phyloP scores from a whole-genome alignment of 2,888 invertebrate genomes.

The Anodontia alba region DNA sequence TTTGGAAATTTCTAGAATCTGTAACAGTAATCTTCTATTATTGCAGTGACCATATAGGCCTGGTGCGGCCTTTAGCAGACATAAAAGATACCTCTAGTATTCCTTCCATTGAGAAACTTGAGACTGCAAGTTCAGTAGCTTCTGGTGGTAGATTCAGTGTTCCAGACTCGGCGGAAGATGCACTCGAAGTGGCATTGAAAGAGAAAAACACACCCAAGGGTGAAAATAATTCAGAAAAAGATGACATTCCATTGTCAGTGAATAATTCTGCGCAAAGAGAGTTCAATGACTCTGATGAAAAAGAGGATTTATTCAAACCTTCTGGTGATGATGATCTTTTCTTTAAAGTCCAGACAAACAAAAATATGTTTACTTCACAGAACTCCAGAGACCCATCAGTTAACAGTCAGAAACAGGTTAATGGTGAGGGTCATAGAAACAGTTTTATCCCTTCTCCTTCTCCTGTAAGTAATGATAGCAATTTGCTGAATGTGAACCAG shows the following conservation, averaged over 20 bases:
- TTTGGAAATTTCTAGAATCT: too few species aligned
- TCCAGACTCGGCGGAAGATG: constrained; percentile 45
- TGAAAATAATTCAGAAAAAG: constrained; percentile 28
- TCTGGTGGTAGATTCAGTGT: constrained; percentile 60
- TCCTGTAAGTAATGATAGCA: constrained; percentile 41
- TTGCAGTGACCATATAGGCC: constrained; percentile 52
- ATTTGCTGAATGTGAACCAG: constrained; percentile 27
- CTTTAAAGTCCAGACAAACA: constrained; percentile 27
- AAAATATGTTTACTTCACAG: not conserved
- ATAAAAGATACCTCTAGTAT: constrained; percentile 45
- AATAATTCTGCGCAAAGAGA: constrained; percentile 19
- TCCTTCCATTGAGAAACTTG: constrained; percentile 55
- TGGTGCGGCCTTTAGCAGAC: constrained; percentile 26
- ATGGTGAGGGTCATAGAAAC: not conserved
- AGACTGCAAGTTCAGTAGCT: constrained; percentile 64
- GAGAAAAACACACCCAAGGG: not conserved
- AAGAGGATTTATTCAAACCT: constrained; percentile 67
- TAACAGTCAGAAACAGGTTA: not conserved
- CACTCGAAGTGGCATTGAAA: constrained; percentile 39
- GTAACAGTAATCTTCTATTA: too few species aligned
- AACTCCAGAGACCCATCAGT: not conserved
- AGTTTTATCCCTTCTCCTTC: constrained; percentile 48
- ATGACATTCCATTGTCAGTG: constrained; percentile 30
- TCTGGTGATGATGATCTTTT: constrained; percentile 53
- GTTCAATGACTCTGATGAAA: constrained; percentile 40